phyloP scores from a whole-genome alignment of 2,797 vertebrate genomes.

The Telmatherina bonti region DNA sequence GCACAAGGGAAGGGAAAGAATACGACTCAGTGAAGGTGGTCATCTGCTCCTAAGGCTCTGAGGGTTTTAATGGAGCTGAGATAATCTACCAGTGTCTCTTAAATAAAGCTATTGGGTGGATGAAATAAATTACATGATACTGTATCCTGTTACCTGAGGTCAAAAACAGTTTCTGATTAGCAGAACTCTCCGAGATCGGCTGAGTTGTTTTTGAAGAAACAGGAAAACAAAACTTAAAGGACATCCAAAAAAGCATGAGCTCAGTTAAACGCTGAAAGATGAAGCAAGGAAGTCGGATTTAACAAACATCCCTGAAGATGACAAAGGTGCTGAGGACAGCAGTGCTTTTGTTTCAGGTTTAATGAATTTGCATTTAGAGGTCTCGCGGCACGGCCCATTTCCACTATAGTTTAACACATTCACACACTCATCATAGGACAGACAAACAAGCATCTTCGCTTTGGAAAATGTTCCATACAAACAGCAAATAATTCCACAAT shows the following conservation, averaged over 20 bases:
- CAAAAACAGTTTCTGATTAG: neutral
- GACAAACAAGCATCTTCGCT: constrained; percentile 13
- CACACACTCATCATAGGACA: constrained; percentile 32
- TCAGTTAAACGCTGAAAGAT: constrained; percentile 39
- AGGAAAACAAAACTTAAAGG: too few species aligned
- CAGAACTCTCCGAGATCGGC: neutral
- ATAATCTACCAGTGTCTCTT: neutral
- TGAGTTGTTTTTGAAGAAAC: too few species aligned
- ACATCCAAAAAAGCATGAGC: constrained; percentile 11
- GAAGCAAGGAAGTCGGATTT: constrained; percentile 34
- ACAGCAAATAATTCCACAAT: neutral
- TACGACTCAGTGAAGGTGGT: neutral
- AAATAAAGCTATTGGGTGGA: neutral
- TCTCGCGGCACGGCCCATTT: constrained; percentile 27
- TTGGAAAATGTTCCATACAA: neutral
- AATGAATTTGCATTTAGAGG: constrained; percentile 34
- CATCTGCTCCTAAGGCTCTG: neutral
- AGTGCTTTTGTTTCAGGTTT: constrained; percentile 42
- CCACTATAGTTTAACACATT: constrained; percentile 37
- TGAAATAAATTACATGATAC: neutral
- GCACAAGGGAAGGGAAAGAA: neutral
- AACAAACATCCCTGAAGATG: constrained; percentile 30
- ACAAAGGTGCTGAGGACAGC: constrained; percentile 23
- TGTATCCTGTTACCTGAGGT: neutral
- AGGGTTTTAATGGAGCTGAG: neutral